Conservation (phyloP, 2,113 vertebrate species). For the Gnathonemus echidnorhynchus region DNA sequence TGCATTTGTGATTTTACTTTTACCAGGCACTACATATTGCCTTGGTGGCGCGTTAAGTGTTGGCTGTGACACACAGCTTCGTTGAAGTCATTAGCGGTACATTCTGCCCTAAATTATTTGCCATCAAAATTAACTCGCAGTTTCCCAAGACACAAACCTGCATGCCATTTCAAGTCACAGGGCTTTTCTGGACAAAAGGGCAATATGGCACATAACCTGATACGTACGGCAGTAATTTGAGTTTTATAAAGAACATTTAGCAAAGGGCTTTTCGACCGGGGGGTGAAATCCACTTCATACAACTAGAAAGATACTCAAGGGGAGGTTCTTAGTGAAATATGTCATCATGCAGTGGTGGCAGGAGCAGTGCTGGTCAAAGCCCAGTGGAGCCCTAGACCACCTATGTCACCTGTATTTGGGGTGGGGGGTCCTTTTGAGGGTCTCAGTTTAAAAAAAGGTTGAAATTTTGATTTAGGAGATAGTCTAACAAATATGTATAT, state of each 20-base stretch:
- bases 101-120: neutral
- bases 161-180: neutral
- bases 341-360: neutral
- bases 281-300: neutral
- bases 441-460: neutral
- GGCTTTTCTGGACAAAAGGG: neutral
- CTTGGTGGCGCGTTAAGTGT: neutral
- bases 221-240: neutral
- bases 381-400: neutral
- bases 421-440: neutral
- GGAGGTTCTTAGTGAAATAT: neutral
- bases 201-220: neutral
- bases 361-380: neutral
- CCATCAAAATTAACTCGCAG: neutral
- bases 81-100: neutral
- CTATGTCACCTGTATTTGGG: neutral
- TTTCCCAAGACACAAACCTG: neutral
- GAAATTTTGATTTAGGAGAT: neutral
- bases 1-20: neutral
- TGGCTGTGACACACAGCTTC: neutral
- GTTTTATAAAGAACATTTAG: neutral
- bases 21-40: neutral
- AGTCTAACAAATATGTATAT: neutral
- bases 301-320: neutral
- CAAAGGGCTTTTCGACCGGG: neutral